phyloP scores from a whole-genome alignment of 1,140 invertebrate species.

The Galendromus occidentalis region DNA sequence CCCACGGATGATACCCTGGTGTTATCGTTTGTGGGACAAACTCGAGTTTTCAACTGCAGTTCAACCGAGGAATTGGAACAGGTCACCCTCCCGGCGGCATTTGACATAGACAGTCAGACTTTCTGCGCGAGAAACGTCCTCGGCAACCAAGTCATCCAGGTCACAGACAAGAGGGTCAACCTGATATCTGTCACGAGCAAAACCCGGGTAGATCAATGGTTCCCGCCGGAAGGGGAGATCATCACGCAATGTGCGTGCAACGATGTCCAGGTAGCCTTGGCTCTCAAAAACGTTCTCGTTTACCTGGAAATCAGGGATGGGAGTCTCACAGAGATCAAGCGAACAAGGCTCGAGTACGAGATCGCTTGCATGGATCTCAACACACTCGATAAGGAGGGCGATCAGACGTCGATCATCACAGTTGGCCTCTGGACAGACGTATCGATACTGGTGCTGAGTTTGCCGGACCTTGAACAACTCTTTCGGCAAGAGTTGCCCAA shows the following conservation, averaged over 20 bases:
- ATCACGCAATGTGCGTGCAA: conserved; percentile 79
- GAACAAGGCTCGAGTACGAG: conserved; percentile 61
- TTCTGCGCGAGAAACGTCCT: conserved; percentile 78
- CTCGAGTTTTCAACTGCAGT: conserved; percentile 33
- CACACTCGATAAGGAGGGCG: conserved; percentile 39
- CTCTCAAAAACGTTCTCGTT: conserved; percentile 65
- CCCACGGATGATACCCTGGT: conserved; percentile 65
- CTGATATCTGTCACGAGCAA: conserved; percentile 45
- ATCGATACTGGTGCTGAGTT: conserved; percentile 56
- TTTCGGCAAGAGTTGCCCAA: conserved; percentile 20
- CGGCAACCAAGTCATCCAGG: conserved; percentile 48
- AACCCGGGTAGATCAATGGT: conserved; percentile 51
- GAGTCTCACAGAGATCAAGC: conserved; percentile 26
- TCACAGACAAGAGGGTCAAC: conserved; percentile 49
- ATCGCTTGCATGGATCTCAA: conserved; percentile 89
- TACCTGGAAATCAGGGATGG: conserved; percentile 58
- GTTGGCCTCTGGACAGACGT: conserved; percentile 96
- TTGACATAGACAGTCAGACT: conserved; percentile 72
- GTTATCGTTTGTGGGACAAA: conserved; percentile 80
- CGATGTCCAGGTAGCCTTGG: conserved; percentile 57
- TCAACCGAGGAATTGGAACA: conserved; percentile 6
- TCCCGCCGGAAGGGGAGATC: conserved; percentile 45
- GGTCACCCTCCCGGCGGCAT: conserved; percentile 25
- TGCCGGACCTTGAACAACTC: conserved; percentile 41
- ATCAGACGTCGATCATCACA: conserved; percentile 49